Evolutionary conservation across 2,113 vertebrate species (phyloP).

Genomic region (Thalassoma bifasciatum): DNA sequence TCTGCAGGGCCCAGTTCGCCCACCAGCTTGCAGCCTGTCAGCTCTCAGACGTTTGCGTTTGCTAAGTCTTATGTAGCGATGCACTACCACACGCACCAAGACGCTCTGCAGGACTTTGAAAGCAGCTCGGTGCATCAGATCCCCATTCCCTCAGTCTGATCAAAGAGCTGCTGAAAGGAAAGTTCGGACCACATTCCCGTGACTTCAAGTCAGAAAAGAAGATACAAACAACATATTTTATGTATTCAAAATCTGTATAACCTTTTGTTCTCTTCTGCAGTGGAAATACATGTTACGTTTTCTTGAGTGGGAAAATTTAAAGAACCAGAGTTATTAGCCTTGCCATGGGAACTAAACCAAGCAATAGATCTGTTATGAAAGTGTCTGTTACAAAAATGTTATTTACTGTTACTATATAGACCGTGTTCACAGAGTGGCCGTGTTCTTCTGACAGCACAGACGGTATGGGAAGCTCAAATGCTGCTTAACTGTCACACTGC

Average conservation of each 20-base stretch:
- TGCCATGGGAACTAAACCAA: conserved; percentile 21
- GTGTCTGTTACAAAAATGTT: conserved; percentile 39
- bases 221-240: conserved; percentile 10
- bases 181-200: conserved; percentile 9
- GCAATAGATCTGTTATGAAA: conserved; percentile 40
- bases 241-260: conserved; percentile 43
- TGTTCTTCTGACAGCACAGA: not conserved
- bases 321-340: conserved; percentile 37
- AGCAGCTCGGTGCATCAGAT: conserved; percentile 87
- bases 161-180: conserved; percentile 24
- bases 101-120: conserved; percentile 86
- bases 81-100: conserved; percentile 89
- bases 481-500: not conserved
- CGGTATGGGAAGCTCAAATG: not conserved
- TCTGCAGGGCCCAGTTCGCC: conserved; percentile 87
- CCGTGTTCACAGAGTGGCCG: not conserved
- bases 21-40: conserved; percentile 85
- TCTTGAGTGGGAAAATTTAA: conserved; percentile 20
- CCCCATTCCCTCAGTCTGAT: conserved; percentile 89
- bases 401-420: conserved; percentile 43
- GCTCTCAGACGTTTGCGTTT: conserved; percentile 86
- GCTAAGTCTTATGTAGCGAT: conserved; percentile 89
- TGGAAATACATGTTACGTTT: conserved; percentile 39
- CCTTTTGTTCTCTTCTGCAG: conserved; percentile 46
- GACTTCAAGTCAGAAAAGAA: conserved; percentile 38